These are phyloP conservation scores for Paragorgia papillata DNA, from an alignment of 92 coral and sea anemone genomes.

Conservation along the genomic window DNA sequence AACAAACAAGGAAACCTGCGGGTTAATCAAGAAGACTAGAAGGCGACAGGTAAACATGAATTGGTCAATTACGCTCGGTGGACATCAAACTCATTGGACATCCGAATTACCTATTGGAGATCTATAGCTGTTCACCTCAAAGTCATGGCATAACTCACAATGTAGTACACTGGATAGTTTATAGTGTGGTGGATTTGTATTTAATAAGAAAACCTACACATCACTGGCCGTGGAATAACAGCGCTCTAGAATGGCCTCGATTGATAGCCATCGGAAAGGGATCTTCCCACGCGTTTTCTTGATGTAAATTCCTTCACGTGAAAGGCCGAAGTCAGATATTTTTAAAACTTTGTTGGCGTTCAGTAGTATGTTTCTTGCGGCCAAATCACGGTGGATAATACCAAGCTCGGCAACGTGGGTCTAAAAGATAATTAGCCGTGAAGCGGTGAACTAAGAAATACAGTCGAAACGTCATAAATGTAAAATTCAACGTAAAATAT, in stretches of 20 bases:
- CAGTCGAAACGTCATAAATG: too few species aligned
- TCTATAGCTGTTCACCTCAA: too few species aligned
- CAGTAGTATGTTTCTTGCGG: slow-evolving; percentile 90
- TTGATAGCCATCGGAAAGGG: slow-evolving; percentile 89
- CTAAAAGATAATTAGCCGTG: slow-evolving; percentile 51
- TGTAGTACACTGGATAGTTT: too few species aligned
- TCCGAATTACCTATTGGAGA: too few species aligned
- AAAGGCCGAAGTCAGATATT: slow-evolving; percentile 92
- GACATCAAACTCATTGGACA: too few species aligned
- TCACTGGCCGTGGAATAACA: slow-evolving; percentile 88
- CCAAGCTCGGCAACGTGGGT: slow-evolving; percentile 76
- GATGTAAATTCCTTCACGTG: slow-evolving; percentile 82
- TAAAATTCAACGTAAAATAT: too few species aligned
- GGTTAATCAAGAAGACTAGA: too few species aligned
- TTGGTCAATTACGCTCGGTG: too few species aligned
- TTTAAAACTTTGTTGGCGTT: slow-evolving; percentile 83
- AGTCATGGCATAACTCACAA: too few species aligned
- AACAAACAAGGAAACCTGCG: too few species aligned
- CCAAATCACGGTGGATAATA: slow-evolving; percentile 86
- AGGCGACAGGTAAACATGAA: too few species aligned
- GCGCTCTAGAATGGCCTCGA: slow-evolving; percentile 86
- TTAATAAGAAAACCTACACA: slow-evolving; percentile 60
- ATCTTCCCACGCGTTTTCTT: slow-evolving; percentile 86
- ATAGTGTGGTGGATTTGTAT: background rate
- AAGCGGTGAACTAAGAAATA: too few species aligned